These are phyloP conservation scores for Philopedon plagiatum DNA, from an alignment of 2,888 invertebrate species.

Conservation along the genomic window DNA sequence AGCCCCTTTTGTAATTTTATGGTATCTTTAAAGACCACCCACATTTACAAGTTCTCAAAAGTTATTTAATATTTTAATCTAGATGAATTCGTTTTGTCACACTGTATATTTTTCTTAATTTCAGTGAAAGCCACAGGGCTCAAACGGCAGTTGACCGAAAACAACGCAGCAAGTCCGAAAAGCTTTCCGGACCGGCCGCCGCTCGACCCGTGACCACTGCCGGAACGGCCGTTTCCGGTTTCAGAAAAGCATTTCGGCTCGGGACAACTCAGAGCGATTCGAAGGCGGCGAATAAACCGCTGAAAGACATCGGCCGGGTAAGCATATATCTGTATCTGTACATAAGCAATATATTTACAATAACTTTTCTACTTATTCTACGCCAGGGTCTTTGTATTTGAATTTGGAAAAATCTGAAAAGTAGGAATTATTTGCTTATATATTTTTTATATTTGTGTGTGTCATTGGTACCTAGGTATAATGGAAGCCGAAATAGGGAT, in stretches of 20 bases:
- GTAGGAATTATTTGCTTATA: too few species aligned
- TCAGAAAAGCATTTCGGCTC: conserved; percentile 37
- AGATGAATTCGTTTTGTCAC: neutral
- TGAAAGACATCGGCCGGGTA: conserved; percentile 4
- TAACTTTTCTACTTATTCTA: too few species aligned
- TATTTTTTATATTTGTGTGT: too few species aligned
- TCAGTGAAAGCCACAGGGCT: conserved; percentile 13
- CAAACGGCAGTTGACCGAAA: conserved; percentile 31
- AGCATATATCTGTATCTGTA: neutral
- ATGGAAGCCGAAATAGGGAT: too few species aligned
- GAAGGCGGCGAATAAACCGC: conserved; percentile 38
- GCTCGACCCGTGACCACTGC: conserved; percentile 21
- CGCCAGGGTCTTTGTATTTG: too few species aligned
- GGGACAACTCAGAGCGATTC: conserved; percentile 53
- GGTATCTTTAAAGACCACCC: too few species aligned
- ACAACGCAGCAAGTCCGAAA: conserved; percentile 41
- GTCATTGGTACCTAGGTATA: too few species aligned
- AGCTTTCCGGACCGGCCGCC: conserved; percentile 5
- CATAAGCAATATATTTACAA: too few species aligned
- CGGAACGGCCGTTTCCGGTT: neutral
- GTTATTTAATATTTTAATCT: too few species aligned
- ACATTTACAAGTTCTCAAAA: too few species aligned
- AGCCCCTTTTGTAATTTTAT: too few species aligned
- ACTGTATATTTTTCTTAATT: neutral
- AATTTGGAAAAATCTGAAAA: too few species aligned